These are phyloP conservation scores for Dynastes hyllus DNA, from an alignment of 2,888 invertebrate genomes.

Conservation along the genomic window DNA sequence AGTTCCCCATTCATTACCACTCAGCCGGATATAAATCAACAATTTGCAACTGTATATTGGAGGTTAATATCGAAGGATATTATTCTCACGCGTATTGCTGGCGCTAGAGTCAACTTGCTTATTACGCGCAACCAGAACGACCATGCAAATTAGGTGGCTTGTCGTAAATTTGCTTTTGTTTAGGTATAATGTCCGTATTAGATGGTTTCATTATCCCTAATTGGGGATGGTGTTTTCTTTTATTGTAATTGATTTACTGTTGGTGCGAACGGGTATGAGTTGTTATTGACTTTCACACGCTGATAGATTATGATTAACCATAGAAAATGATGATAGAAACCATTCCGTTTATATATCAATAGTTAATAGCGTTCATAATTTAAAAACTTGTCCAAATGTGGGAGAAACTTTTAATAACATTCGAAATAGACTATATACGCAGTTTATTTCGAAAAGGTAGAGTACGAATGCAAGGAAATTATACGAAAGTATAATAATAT, in stretches of 20 bases:
- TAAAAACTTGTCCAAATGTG: not conserved
- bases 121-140: slow-evolving; percentile 14
- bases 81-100: slow-evolving; percentile 34
- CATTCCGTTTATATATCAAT: not conserved
- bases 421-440: too few relatives aligned
- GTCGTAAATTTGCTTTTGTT: slow-evolving; percentile 25
- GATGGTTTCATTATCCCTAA: slow-evolving; percentile 11
- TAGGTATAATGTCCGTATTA: slow-evolving; percentile 14
- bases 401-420: too few relatives aligned
- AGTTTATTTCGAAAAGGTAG: too few relatives aligned
- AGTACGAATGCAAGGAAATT: too few relatives aligned
- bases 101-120: slow-evolving; percentile 20
- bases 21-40: slow-evolving; percentile 22
- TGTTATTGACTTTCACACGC: slow-evolving; percentile 14
- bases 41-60: slow-evolving; percentile 38
- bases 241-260: not conserved
- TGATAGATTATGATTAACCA: not conserved
- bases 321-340: not conserved
- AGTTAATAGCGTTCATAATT: not conserved
- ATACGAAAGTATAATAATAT: too few relatives aligned
- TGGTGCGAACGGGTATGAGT: not conserved
- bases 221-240: slow-evolving; percentile 17
- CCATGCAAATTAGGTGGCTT: slow-evolving; percentile 16
- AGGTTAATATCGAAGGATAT: slow-evolving; percentile 18
- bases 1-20: slow-evolving; percentile 9